Evolutionary conservation across 2,113 vertebrate genomes (phyloP).

Genomic region (Hyaena hyaena): DNA sequence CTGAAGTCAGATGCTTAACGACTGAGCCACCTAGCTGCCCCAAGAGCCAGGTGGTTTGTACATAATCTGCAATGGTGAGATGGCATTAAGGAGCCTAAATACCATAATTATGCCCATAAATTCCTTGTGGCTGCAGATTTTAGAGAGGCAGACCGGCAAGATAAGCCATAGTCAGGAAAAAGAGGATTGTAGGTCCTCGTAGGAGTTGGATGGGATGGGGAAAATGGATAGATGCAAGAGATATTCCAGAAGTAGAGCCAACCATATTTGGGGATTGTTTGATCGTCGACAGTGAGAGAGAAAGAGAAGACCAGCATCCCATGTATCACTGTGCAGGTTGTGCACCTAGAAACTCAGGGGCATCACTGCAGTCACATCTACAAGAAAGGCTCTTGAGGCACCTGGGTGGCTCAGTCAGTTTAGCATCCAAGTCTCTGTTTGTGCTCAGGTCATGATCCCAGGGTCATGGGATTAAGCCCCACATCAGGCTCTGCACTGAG

Average conservation of each 20-base stretch:
- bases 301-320: fast-evolving
- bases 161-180: too few relatives aligned
- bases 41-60: background rate
- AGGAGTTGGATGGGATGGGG: background rate
- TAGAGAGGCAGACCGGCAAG: background rate
- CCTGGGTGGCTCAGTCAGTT: too few relatives aligned
- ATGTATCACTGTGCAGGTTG: too few relatives aligned
- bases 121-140: background rate
- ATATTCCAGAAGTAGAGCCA: background rate
- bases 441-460: too few relatives aligned
- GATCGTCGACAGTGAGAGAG: background rate
- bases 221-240: background rate
- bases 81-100: background rate
- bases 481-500: too few relatives aligned
- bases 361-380: fast-evolving
- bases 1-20: too few relatives aligned
- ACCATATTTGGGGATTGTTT: fast-evolving
- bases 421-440: too few relatives aligned
- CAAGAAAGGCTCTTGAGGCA: background rate
- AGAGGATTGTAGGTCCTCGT: too few relatives aligned
- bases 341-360: background rate
- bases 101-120: background rate
- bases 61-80: background rate
- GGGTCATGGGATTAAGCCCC: too few relatives aligned
- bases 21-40: too few relatives aligned